These are phyloP conservation scores for Sardinella longiceps DNA, from an alignment of 2,797 vertebrate genomes.

Conservation along the genomic window DNA sequence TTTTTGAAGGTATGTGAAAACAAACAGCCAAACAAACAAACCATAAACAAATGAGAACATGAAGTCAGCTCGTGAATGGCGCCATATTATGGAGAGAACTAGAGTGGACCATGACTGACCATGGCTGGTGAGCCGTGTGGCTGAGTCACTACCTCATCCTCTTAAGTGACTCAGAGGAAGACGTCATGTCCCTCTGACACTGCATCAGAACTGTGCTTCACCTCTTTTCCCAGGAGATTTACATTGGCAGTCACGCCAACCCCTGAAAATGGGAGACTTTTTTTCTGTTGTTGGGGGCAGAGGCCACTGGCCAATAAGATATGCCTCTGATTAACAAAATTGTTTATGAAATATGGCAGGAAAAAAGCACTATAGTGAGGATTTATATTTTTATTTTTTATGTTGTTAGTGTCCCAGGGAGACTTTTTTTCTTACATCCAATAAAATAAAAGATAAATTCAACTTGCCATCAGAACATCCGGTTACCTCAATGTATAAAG, in stretches of 20 bases:
- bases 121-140: background rate
- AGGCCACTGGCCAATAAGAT: background rate
- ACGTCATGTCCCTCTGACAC: background rate
- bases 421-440: no score
- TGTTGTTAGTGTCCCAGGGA: no score
- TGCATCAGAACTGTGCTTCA: background rate
- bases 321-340: background rate
- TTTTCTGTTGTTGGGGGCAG: background rate
- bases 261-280: background rate
- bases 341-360: background rate
- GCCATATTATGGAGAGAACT: background rate
- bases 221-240: background rate
- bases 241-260: background rate
- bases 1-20: background rate
- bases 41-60: background rate
- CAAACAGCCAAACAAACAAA: background rate
- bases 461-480: background rate
- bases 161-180: background rate
- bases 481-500: background rate
- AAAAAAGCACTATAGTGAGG: no score
- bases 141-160: constrained; percentile 5
- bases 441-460: background rate
- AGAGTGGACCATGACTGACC: background rate
- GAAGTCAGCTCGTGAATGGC: background rate
- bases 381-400: no score